Evolutionary conservation across 2,888 invertebrate genomes (phyloP).

Genomic region (Embidobia sp.): DNA sequence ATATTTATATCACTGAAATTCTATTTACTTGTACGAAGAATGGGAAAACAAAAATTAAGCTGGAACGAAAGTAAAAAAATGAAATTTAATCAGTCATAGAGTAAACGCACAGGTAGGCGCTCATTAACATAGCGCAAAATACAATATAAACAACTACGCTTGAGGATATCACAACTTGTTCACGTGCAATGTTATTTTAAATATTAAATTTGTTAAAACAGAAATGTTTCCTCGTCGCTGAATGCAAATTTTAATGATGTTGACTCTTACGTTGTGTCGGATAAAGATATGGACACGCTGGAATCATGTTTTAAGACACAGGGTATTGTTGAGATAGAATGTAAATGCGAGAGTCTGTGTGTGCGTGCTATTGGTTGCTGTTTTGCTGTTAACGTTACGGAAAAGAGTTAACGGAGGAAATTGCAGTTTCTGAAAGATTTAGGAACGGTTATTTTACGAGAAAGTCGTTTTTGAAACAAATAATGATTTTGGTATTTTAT

Average conservation of each 20-base stretch:
- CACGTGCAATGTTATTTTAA: neutral
- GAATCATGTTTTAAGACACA: constrained; percentile 50
- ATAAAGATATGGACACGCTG: constrained; percentile 49
- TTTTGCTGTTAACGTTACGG: constrained; percentile 41
- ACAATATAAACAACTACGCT: too few species aligned
- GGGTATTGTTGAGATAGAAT: constrained; percentile 53
- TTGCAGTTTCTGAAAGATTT: constrained; percentile 33
- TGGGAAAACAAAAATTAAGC: too few species aligned
- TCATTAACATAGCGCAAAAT: too few species aligned
- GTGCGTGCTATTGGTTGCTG: constrained; percentile 37
- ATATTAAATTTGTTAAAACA: constrained; percentile 10
- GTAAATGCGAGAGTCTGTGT: constrained; percentile 41
- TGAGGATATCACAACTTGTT: too few species aligned
- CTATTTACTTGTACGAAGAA: too few species aligned
- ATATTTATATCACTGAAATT: too few species aligned
- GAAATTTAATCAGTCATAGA: too few species aligned
- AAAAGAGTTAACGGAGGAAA: constrained; percentile 46
- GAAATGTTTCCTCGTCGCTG: constrained; percentile 24
- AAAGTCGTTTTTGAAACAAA: constrained; percentile 36
- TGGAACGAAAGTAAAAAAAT: too few species aligned
- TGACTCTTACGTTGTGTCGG: constrained; percentile 40
- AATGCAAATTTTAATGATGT: constrained; percentile 48
- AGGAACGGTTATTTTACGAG: constrained; percentile 32
- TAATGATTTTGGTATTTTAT: constrained; percentile 46
- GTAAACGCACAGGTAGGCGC: too few species aligned